A percentile compares a stretch with the other conserved stretches of the same genome.
phyloP scores from a whole-genome alignment of 2,888 invertebrate genomes.

The Plagodis dolabraria region DNA sequence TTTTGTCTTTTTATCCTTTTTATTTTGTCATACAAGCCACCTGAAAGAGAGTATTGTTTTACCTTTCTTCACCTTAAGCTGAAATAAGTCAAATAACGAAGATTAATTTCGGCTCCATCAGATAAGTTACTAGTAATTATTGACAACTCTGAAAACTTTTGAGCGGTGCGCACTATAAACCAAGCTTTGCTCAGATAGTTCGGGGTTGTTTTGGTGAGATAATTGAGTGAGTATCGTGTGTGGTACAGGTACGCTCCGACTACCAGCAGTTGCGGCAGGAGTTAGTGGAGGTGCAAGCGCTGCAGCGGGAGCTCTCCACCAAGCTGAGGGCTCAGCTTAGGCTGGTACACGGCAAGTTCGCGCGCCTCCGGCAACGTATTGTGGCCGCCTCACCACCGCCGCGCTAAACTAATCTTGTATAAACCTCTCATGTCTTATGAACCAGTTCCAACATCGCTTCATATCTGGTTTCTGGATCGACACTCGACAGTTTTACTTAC shows the following conservation, averaged over 20 bases:
- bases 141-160: constrained; percentile 19
- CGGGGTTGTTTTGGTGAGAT: background rate
- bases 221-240: background rate
- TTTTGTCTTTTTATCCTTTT: too few relatives aligned
- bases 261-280: constrained; percentile 92
- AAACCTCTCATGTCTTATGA: constrained; percentile 28
- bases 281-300: constrained; percentile 91
- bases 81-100: too few relatives aligned
- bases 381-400: constrained; percentile 79
- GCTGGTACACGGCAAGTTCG: constrained; percentile 90
- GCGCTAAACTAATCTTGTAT: constrained; percentile 42
- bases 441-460: too few relatives aligned
- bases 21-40: too few relatives aligned
- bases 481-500: too few relatives aligned
- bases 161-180: background rate
- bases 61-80: background rate
- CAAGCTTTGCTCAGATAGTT: background rate
- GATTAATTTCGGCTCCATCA: constrained; percentile 24
- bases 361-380: constrained; percentile 88
- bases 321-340: constrained; percentile 90
- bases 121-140: background rate
- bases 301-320: constrained; percentile 91
- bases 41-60: too few relatives aligned
- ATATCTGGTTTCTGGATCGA: too few relatives aligned
- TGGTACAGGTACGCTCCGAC: constrained; percentile 87